Evolutionary conservation across 2,888 invertebrate species (phyloP).

Genomic region (Orthonevra nobilis): DNA sequence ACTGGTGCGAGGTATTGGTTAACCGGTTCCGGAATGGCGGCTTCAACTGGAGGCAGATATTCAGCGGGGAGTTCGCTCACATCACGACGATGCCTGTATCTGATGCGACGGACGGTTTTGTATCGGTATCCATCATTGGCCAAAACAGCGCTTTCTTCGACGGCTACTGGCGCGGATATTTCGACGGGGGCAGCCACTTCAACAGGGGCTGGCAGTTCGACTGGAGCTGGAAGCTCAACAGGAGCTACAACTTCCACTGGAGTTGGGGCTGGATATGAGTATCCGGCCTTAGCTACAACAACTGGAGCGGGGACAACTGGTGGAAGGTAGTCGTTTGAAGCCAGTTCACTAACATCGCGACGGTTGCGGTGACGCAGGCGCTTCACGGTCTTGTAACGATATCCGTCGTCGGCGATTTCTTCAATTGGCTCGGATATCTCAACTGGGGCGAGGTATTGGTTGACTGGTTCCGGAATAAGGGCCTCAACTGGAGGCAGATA

Average conservation of each 20-base stretch:
- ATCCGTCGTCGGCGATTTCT: slow-evolving; percentile 48
- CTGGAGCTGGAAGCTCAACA: slow-evolving; percentile 13
- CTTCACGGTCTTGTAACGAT: slow-evolving; percentile 59
- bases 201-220: slow-evolving; percentile 20
- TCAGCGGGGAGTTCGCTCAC: slow-evolving; percentile 12
- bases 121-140: slow-evolving; percentile 35
- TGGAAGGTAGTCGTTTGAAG: slow-evolving; percentile 11
- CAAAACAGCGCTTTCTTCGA: slow-evolving; percentile 14
- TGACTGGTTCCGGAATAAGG: background rate
- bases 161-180: too few relatives aligned
- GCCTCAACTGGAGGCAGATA: slow-evolving; percentile 39
- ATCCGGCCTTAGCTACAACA: slow-evolving; percentile 14
- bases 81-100: slow-evolving; percentile 52
- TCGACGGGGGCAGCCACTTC: slow-evolving; percentile 12
- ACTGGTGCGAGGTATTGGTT: slow-evolving; percentile 42
- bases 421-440: slow-evolving; percentile 39
- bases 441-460: slow-evolving; percentile 40
- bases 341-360: slow-evolving; percentile 45
- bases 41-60: slow-evolving; percentile 39
- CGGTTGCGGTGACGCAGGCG: slow-evolving; percentile 46
- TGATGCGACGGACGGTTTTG: slow-evolving; percentile 6
- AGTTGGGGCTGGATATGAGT: slow-evolving; percentile 43
- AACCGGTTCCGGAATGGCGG: background rate
- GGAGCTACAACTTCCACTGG: slow-evolving; percentile 26
- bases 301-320: too few relatives aligned